Base-by-base conservation (phyloP, 2,888 invertebrate genomes). In the Pheosia tremula region DNA sequence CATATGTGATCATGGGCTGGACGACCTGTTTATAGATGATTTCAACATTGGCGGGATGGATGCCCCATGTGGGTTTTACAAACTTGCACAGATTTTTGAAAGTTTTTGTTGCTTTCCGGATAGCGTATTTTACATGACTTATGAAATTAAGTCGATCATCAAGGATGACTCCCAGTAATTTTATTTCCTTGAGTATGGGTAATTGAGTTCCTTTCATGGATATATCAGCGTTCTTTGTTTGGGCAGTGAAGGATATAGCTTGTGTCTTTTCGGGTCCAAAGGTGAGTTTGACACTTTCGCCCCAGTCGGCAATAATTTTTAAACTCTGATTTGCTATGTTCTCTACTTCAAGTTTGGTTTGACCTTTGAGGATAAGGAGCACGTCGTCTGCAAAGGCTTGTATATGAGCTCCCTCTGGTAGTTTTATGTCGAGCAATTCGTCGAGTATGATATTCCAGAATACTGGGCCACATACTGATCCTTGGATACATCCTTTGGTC, bases 1-100 rank as follows among this genome's bases (percentile, higher is more conserved):
- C 73, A 36, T 73, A 71, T 0, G 59, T 60, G 11, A 70, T 62
- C 0, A 70, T 71, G 6, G 70, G 71, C 60, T 69, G 59, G 3
- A 74, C 71, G 0, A 70, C 70, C 3, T 69, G 68, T 5, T 38
- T 9, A 57, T 68, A 57, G 45, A 71, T 36, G 47, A 41, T 64
- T 10, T 6, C 24, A 6, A 69, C 38, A 45, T 69, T 70, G 10
- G 61, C 59, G 0, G 59, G 13, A n/a, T 64, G 58, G 1, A 62
- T 41, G 3, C 63, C 67, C 63, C 67, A 67, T 3, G 67, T 64
- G 36, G 62, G 62, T 13, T 58, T 45, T 0, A 56, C 53, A 24
- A 62, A 64, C 3, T 10, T 24, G 5, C 13, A 10, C 2, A 67
- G 57, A 45, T 56, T 60, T 11, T 54, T 57, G 38, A 41, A 64